These are phyloP conservation scores for Anthophora plumipes DNA, from an alignment of 2,888 invertebrate genomes.

Conservation along the genomic window DNA sequence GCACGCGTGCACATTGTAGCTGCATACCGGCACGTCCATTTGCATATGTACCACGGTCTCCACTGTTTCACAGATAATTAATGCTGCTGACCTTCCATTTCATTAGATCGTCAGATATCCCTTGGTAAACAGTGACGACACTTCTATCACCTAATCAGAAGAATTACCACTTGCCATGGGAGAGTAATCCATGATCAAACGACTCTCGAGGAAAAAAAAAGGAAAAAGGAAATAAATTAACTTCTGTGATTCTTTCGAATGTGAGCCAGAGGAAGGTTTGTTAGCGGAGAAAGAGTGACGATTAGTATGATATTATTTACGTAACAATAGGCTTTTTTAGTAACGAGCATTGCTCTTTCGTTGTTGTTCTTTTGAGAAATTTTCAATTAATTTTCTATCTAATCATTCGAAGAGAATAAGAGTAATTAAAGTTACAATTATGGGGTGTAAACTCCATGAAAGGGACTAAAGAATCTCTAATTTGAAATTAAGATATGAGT, in stretches of 20 bases:
- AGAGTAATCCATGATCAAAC: slow-evolving; percentile 5
- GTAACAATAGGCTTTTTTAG: no score
- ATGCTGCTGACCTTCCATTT: slow-evolving; percentile 49
- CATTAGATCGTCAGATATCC: slow-evolving; percentile 33
- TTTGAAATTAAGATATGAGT: no score
- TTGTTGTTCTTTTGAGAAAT: no score
- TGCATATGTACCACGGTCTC: slow-evolving; percentile 13
- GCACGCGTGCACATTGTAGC: background rate
- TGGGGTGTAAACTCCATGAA: no score
- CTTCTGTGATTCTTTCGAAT: background rate
- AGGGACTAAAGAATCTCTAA: no score
- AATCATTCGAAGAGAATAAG: no score
- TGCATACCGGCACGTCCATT: slow-evolving; percentile 20
- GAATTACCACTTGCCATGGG: background rate
- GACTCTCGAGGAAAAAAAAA: background rate
- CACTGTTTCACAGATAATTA: slow-evolving; percentile 52
- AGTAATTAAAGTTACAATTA: no score
- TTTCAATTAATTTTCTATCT: no score
- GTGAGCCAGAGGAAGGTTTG: background rate
- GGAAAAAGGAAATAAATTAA: background rate
- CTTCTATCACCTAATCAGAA: slow-evolving; percentile 38
- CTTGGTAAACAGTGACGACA: slow-evolving; percentile 24
- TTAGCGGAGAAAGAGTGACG: background rate
- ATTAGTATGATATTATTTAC: no score
- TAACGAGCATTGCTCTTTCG: no score